Evolutionary conservation across 2,888 invertebrate species (phyloP), one percentile per base, ranked within the genome.

Genomic region (Tanypteryx hageni): DNA sequence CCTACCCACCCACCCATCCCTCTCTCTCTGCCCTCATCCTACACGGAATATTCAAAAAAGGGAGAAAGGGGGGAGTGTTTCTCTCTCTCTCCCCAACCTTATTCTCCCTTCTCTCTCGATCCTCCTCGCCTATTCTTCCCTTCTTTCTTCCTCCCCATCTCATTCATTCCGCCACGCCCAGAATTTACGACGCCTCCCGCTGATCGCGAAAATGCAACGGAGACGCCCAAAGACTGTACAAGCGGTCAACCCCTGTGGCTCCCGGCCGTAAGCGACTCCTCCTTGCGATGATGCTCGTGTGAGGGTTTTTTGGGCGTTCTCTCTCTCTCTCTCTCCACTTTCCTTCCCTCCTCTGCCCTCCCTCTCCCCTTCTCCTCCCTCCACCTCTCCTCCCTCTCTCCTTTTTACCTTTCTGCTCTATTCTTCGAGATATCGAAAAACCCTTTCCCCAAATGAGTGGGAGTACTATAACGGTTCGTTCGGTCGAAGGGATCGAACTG

Each of bases 141-240:
- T 57, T 16, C 13, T 61, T 61, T 58, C n/a, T 64, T 44, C 59
- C 8, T 16, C 31, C 9, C 18, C 89, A n/a, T 31, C 61, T 59
- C 59, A 27, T 31, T 57, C 14, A 89, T 44, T 64, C 31, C 64
- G 89, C 89, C 89, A 89, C 89, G 64, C 89, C 89, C 89, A n/a
- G 89, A 68, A 89, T 89, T 89, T 89, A 89, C 89, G 89, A 56
- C 89, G 68, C 89, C 44, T 64, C 89, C 89, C 89, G 89, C 89
- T 89, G 89, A 44, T 89, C 89, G 89, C 89, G 68, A 89, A 89
- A 89, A 89, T 89, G 89, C 89, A 89, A 44, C 64, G 89, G 89
- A 89, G 89, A 89, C 89, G 89, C 89, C 89, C 89, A 64, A 89
- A 89, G 64, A 27, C 64, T 64, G 89, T 61, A 18, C 89, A 64